phyloP scores from a whole-genome alignment of 2,888 invertebrate species.

The Drosophila nr. perissopoda region DNA sequence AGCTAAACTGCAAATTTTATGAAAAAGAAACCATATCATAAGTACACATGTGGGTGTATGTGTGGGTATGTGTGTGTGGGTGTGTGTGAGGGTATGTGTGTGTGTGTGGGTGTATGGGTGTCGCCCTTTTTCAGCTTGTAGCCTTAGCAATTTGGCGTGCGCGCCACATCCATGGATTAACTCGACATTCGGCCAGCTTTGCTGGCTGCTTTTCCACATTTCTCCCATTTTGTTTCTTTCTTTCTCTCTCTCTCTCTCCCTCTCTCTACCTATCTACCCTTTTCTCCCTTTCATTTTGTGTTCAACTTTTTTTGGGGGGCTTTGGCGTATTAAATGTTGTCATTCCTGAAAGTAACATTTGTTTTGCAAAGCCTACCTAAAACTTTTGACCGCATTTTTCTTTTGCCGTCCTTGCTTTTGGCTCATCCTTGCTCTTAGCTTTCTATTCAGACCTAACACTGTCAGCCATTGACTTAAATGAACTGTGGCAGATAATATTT shows the following conservation, averaged over 20 bases:
- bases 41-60: background rate
- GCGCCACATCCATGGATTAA: constrained; percentile 60
- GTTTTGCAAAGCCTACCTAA: constrained; percentile 35
- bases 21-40: constrained; percentile 14
- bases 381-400: constrained; percentile 48
- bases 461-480: constrained; percentile 10
- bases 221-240: background rate
- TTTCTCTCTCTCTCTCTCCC: background rate
- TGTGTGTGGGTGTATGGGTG: background rate
- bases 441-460: constrained; percentile 11
- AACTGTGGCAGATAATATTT: constrained; percentile 3
- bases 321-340: constrained; percentile 43
- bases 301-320: constrained; percentile 38
- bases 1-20: constrained; percentile 28
- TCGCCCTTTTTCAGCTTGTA: constrained; percentile 30
- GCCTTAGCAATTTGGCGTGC: constrained; percentile 40
- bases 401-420: constrained; percentile 2
- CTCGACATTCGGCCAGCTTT: constrained; percentile 63
- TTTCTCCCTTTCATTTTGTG: background rate
- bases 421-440: constrained; percentile 5
- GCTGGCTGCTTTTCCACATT: background rate
- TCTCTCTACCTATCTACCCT: background rate
- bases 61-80: background rate
- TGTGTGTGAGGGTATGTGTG: background rate
- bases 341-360: constrained; percentile 46